Evolutionary conservation across 2,888 invertebrate species (phyloP), one percentile per base, ranked within the genome.

Genomic region (Hypolimnas misippus): DNA sequence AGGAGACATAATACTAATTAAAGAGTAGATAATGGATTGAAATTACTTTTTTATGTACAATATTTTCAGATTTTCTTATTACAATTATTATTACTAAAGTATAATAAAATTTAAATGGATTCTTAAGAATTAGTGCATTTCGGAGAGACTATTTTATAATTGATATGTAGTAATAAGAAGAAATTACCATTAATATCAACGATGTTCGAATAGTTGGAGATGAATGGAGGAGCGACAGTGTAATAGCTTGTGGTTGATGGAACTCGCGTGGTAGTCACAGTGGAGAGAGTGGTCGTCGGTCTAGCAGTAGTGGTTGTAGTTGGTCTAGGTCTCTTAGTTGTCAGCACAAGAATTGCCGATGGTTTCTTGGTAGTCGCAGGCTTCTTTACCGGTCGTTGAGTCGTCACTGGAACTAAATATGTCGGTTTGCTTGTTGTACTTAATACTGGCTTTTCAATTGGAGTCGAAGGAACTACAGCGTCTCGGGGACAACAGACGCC

Each of bases 401-500:
- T 86, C 0, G 91, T 86, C 1, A 92, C 85, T 10, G 92, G 89
- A 3, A 89, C 78, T 62, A 90, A 72, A 69, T 85, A 87, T 0
- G 92, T 92, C 0, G 92, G 89, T 42, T 86, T 89, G 62, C 79
- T 86, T 0, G 91, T 88, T 0, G 90, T 84, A 0, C 83, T 71
- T 1, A 86, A 57, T 0, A 85, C 74, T 6, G 91, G 87, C 21
- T 78, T 86, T 64, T 92, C 92, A 10, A 75, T 61, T n/a, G 74
- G 65, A 2, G 58, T 55, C 1, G 62, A 58, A 12, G 40, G 25
- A 12, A 65, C 58, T 14, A 65, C 62, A 33, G 79, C 88, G 73
- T 90, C 92, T 73, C 92, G 86, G 7, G 98, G 98, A 82, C 98
- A 98, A 78, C 98, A 98, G 1, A 98, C 98, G 1, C 98, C 98